Evolutionary conservation across 2,797 vertebrate genomes (phyloP), one percentile per base, ranked within the genome.

Genomic region (Fringilla coelebs): DNA sequence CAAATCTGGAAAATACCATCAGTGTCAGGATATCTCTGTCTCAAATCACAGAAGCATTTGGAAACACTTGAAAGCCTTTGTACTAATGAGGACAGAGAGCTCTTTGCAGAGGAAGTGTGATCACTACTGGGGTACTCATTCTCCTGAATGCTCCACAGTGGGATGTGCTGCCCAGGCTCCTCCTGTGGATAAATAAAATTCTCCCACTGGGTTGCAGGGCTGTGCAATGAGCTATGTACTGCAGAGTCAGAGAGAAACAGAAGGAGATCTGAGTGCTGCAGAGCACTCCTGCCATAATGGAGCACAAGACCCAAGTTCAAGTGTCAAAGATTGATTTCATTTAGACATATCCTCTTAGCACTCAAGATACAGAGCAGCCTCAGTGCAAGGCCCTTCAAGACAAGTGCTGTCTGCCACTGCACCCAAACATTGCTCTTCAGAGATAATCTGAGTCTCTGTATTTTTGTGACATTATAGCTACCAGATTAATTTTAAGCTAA

Each of bases 271-370:
- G n/a, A 67, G 63, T 49, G 45, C 48, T 24, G 28, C 34, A 40
- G 51, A 76, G 19, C 43, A 25, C 26, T 71, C 9, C 29, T 74
- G 46, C 34, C 34, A 11, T 57, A 68, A 58, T 0, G 2, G 45
- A 80, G 58, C 32, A 46, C 25, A 75, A 49, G 26, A 40, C 28
- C 26, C 15, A 60, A 41, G 32, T 93, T 89, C 67, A 80, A 40
- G 68, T 89, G 72, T 89, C 57, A 75, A 77, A 85, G 81, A 71
- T 25, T 61, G 77, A 77, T 94, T 82, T 92, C 22, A n/a, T 72
- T 89, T 68, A 71, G 46, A 85, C 41, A 43, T 28, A 34, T 73
- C 46, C 43, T 85, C 60, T 40, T 15, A 87, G 74, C 25, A 16
- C 65, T 79, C 31, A 29, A 81, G 87, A 90, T 85, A 90, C 17